Conservation (phyloP, 2,888 invertebrate species). For the Catocala fraxini region DNA sequence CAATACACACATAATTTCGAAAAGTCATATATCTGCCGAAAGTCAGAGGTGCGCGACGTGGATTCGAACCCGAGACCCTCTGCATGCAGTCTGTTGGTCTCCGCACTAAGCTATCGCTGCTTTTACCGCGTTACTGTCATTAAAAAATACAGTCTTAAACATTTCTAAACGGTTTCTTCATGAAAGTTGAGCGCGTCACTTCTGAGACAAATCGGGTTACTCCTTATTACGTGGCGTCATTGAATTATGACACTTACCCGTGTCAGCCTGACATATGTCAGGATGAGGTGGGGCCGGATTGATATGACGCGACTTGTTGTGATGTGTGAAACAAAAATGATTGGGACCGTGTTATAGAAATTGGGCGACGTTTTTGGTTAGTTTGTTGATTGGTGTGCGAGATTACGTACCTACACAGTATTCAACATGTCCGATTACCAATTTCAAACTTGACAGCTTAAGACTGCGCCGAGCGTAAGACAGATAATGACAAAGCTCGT, state of each 20-base stretch:
- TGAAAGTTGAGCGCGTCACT: background rate
- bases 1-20: too few species aligned
- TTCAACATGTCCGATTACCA: too few species aligned
- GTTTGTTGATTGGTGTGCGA: background rate
- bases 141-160: background rate
- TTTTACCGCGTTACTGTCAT: background rate
- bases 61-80: too few species aligned
- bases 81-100: too few species aligned
- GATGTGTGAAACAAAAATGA: conserved; percentile 15
- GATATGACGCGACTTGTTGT: conserved; percentile 12
- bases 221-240: conserved; percentile 36
- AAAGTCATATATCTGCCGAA: too few species aligned
- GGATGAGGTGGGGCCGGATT: conserved; percentile 24
- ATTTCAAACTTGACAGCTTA: too few species aligned
- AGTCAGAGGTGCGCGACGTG: too few species aligned
- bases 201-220: conserved; percentile 28
- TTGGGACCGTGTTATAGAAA: background rate
- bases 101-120: too few species aligned
- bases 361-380: background rate
- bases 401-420: too few species aligned
- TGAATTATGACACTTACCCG: conserved; percentile 40
- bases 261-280: conserved; percentile 27
- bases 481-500: too few species aligned
- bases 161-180: background rate
- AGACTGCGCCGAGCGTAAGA: too few species aligned